Percentiles rank a stretch among this genome's conserved stretches.
Evolutionary conservation across 2,888 invertebrate genomes (phyloP).

Genomic region (Andrena camellia): DNA sequence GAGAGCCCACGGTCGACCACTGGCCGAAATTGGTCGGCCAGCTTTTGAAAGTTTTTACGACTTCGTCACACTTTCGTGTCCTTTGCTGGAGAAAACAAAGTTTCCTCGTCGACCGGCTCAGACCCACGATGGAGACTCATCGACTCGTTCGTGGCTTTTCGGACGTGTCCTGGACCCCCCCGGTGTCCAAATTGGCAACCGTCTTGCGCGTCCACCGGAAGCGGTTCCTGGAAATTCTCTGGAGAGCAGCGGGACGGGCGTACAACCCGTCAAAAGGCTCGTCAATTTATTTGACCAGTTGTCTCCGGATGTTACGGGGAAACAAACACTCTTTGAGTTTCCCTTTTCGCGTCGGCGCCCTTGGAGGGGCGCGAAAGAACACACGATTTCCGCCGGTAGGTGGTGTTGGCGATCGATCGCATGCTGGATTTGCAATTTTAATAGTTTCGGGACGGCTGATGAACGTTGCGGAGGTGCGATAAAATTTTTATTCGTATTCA

Average conservation of each 20-base stretch:
- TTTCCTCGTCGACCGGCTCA: neutral
- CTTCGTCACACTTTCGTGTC: constrained; percentile 29
- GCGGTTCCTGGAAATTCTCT: constrained; percentile 36
- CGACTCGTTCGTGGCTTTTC: neutral
- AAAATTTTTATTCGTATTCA: neutral
- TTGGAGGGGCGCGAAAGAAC: constrained; percentile 3
- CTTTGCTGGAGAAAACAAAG: constrained; percentile 15
- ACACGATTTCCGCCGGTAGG: constrained; percentile 12
- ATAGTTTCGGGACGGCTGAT: neutral
- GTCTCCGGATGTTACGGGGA: constrained; percentile 21
- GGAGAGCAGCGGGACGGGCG: neutral
- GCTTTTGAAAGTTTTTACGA: constrained; percentile 42
- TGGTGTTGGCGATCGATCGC: neutral
- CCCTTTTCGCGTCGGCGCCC: constrained; percentile 18
- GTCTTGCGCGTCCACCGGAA: constrained; percentile 18
- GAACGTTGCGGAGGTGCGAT: neutral
- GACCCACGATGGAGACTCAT: neutral
- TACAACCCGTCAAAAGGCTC: constrained; percentile 37
- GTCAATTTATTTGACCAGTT: constrained; percentile 45
- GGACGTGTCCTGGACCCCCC: neutral
- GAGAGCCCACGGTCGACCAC: constrained; percentile 41
- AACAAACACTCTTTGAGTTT: constrained; percentile 60
- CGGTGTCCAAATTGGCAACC: neutral
- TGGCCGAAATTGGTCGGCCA: constrained; percentile 48
- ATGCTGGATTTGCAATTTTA: constrained; percentile 27